Conservation (phyloP, 2,113 vertebrate genomes). For the Hepsetus odoe region DNA sequence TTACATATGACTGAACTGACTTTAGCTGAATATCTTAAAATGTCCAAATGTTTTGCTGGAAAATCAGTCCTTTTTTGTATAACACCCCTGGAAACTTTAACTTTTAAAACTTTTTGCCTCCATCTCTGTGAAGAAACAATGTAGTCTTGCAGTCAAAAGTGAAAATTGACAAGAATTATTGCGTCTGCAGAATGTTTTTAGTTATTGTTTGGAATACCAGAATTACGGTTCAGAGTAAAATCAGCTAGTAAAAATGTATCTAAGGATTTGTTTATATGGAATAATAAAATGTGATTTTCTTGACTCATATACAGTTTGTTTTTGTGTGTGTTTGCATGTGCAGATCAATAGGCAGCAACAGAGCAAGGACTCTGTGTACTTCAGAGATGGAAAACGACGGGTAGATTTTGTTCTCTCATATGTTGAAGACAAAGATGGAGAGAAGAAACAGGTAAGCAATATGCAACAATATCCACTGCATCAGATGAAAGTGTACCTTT, state of each 20-base stretch:
- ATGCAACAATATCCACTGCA: not conserved
- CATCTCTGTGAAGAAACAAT: too few species aligned
- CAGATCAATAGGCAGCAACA: slow-evolving; percentile 86
- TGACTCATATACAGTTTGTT: not conserved
- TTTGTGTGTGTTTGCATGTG: slow-evolving; percentile 39
- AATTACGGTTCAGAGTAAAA: not conserved
- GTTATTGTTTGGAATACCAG: not conserved
- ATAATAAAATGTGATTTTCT: not conserved
- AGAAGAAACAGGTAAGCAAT: slow-evolving; percentile 84
- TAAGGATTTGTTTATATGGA: not conserved
- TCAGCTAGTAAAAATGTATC: not conserved
- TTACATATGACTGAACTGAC: too few species aligned
- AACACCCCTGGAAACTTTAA: too few species aligned
- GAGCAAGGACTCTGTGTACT: slow-evolving; percentile 95
- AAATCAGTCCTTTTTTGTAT: too few species aligned
- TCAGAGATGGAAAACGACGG: slow-evolving; percentile 89
- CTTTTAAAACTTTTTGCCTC: too few species aligned
- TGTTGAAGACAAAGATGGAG: slow-evolving; percentile 84
- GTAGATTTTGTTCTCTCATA: slow-evolving; percentile 96
- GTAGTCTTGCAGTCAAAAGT: too few species aligned
- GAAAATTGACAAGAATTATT: too few species aligned
- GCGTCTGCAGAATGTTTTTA: not conserved
- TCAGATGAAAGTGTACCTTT: too few species aligned
- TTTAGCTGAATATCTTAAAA: too few species aligned
- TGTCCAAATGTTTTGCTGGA: too few species aligned